Conservation (phyloP, 2,888 invertebrate genomes). For the Actias luna region DNA sequence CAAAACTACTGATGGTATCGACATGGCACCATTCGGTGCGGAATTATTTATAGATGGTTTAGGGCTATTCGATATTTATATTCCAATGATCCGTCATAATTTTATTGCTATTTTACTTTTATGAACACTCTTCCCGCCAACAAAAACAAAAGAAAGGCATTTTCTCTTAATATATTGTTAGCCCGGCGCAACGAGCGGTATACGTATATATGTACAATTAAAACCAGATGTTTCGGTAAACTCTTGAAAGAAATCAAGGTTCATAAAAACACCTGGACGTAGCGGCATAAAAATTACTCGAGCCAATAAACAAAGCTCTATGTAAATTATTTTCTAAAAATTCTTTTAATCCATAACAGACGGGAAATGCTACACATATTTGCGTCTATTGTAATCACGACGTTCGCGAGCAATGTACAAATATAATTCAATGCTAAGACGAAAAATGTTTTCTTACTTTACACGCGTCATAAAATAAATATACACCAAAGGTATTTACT, state of each 20-base stretch:
- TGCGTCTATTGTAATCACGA: slow-evolving; percentile 6
- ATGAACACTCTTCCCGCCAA: too few relatives aligned
- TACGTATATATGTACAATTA: slow-evolving; percentile 6
- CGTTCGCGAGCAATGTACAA: background rate
- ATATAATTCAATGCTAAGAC: background rate
- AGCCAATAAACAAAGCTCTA: background rate
- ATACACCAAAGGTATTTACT: background rate
- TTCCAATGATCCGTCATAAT: too few relatives aligned
- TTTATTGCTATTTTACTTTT: too few relatives aligned
- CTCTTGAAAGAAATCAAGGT: slow-evolving; percentile 11
- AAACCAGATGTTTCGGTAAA: slow-evolving; percentile 10
- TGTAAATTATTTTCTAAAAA: slow-evolving; percentile 11
- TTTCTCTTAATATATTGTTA: too few relatives aligned
- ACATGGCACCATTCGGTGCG: too few relatives aligned
- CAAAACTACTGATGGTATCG: too few relatives aligned
- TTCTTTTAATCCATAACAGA: slow-evolving; percentile 6
- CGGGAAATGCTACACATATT: slow-evolving; percentile 9
- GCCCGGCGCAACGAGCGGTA: too few relatives aligned
- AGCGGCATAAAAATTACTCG: slow-evolving; percentile 1
- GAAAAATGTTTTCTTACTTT: background rate
- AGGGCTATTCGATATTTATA: too few relatives aligned
- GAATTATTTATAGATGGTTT: too few relatives aligned
- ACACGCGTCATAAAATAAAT: background rate
- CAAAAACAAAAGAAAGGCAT: too few relatives aligned
- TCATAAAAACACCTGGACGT: slow-evolving; percentile 8